A percentile compares a stretch with the other conserved stretches of the same genome.
Conservation (phyloP, 2,888 invertebrate species). For the Lymantria dispar region DNA sequence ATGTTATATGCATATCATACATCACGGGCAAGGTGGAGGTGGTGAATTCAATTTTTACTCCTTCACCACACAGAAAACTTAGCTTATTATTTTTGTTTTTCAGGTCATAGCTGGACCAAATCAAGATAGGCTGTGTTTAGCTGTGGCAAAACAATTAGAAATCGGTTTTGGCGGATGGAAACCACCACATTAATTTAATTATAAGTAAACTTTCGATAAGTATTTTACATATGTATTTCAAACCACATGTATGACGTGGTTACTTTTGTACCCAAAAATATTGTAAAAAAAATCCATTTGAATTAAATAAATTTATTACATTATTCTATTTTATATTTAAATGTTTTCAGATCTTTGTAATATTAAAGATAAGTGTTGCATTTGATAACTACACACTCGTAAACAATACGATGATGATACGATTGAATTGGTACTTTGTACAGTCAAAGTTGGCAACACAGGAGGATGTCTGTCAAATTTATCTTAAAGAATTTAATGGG, state of each 20-base stretch:
- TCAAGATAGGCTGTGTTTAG: conserved; percentile 90
- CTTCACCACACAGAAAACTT: too few species aligned
- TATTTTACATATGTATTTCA: conserved; percentile 28
- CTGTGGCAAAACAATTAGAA: conserved; percentile 90
- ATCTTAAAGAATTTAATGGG: too few species aligned
- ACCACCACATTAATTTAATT: conserved; percentile 62
- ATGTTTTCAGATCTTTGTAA: conserved; percentile 31
- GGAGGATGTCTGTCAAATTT: too few species aligned
- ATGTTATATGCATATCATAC: too few species aligned
- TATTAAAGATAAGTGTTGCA: conserved; percentile 5
- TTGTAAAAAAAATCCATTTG: not conserved
- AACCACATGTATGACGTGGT: conserved; percentile 59
- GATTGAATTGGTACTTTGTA: too few species aligned
- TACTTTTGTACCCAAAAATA: conserved; percentile 35
- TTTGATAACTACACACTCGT: too few species aligned
- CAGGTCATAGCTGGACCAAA: conserved; percentile 88
- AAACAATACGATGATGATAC: too few species aligned
- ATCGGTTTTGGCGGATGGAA: conserved; percentile 92
- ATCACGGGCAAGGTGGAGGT: too few species aligned
- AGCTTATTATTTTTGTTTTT: conserved; percentile 15
- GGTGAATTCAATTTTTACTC: too few species aligned
- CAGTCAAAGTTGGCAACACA: too few species aligned
- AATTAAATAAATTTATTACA: conserved; percentile 9
- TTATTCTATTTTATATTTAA: conserved; percentile 36
- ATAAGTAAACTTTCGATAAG: conserved; percentile 21